Conservation (phyloP, 2,888 invertebrate species). For the Ectemnius cavifrons region DNA sequence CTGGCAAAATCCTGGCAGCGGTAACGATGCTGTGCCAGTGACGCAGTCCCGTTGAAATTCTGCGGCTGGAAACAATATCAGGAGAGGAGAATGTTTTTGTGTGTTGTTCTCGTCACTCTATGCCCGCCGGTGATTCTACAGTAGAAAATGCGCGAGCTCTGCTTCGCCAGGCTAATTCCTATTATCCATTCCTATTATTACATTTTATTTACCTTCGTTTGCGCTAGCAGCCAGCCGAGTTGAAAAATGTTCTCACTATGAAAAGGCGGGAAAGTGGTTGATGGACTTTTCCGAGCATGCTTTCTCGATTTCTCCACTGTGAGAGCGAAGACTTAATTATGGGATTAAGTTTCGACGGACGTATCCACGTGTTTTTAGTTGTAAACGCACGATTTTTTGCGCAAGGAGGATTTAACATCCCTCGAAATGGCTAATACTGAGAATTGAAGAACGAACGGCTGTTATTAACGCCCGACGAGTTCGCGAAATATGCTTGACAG, state of each 20-base stretch:
- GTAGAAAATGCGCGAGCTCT: background rate
- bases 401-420: slow-evolving; percentile 16
- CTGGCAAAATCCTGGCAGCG: slow-evolving; percentile 63
- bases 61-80: slow-evolving; percentile 63
- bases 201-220: slow-evolving; percentile 48
- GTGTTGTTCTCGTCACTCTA: background rate
- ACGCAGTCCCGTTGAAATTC: slow-evolving; percentile 59
- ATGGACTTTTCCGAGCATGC: background rate
- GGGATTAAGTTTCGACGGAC: slow-evolving; percentile 22
- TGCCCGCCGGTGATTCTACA: slow-evolving; percentile 1
- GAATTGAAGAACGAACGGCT: slow-evolving; percentile 16
- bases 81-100: slow-evolving; percentile 39
- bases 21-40: slow-evolving; percentile 56
- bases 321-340: slow-evolving; percentile 29
- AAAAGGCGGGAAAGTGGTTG: background rate
- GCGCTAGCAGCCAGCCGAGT: slow-evolving; percentile 20
- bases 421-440: slow-evolving; percentile 19
- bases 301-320: background rate
- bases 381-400: slow-evolving; percentile 12
- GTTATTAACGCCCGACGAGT: background rate
- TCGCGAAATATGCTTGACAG: background rate
- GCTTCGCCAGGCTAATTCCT: slow-evolving; percentile 30
- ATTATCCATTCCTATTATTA: slow-evolving; percentile 49
- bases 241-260: slow-evolving; percentile 19
- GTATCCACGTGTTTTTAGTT: background rate